Percentiles rank a stretch among this genome's conserved stretches.
phyloP scores from a whole-genome alignment of 2,113 vertebrate genomes.

The Brachyhypopomus occidentalis region DNA sequence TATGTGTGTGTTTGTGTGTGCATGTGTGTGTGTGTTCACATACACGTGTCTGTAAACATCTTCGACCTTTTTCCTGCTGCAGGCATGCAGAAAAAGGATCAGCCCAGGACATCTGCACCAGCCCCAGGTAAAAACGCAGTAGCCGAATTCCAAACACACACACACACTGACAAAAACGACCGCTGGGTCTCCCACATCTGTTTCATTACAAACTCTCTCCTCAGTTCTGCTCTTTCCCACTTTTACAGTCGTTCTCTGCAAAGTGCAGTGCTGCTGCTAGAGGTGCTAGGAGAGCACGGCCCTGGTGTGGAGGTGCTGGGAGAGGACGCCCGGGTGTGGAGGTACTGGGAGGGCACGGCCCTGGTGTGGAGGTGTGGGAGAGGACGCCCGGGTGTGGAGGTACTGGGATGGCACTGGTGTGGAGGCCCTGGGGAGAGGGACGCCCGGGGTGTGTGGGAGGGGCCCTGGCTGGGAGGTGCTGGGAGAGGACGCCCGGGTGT shows the following conservation, averaged over 20 bases:
- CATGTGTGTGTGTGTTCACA: constrained; percentile 12
- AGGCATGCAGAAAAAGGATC: constrained; percentile 59
- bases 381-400: neutral
- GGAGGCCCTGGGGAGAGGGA: no score
- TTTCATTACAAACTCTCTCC: constrained; percentile 54
- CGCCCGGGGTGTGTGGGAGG: no score
- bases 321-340: constrained; percentile 44
- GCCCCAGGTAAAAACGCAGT: constrained; percentile 74
- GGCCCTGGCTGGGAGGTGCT: constrained; percentile 38
- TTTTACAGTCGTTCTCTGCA: constrained; percentile 46
- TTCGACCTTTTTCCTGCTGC: constrained; percentile 45
- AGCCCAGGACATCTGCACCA: constrained; percentile 74
- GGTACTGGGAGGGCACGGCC: constrained; percentile 54
- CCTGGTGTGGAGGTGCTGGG: constrained; percentile 58
- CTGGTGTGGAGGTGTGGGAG: constrained; percentile 52
- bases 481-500: no score
- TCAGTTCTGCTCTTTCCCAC: constrained; percentile 38
- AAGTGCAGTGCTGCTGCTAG: constrained; percentile 36
- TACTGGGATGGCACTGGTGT: no score
- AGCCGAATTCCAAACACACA: constrained; percentile 48
- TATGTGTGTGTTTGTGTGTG: neutral
- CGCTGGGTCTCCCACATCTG: constrained; percentile 70
- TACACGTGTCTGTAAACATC: constrained; percentile 19
- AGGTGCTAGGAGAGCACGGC: constrained; percentile 38
- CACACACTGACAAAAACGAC: constrained; percentile 60